Base-by-base conservation (phyloP, 2,113 vertebrate species). In the Heterochromis multidens region DNA sequence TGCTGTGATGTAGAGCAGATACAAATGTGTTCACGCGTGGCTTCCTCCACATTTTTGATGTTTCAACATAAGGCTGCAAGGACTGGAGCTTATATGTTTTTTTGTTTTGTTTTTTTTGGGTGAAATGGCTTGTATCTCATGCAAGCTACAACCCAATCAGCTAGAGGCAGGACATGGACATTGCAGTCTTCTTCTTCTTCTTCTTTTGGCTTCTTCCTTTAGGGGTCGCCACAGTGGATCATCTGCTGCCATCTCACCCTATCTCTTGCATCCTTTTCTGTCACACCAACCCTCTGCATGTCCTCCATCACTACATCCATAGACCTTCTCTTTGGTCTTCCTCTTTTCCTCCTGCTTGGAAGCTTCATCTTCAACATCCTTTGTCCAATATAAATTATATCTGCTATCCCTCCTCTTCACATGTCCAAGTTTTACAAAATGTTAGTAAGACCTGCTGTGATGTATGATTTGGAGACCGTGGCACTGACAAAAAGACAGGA, bases 111-210 rank as follows among this genome's bases (percentile, higher is more conserved):
- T 16, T 49, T 4, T 49, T 46, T 25, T 60, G 79, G 59, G 19
- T 59, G 21, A 58, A 23, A 40, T 72, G 27, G 5, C 33, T 1
- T 5, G 40, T 59, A 21, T 61, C 9, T 80, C 67, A 72, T 58
- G 54, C 33, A 37, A 27, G 0, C 23, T 43, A 33, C 58, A 59
- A 31, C 14, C 67, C 25, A 72, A 49, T 72, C 40, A 72, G 23
- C 67, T 21, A 49, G 1, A 49, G 23, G 23, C 0, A 49, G 16
- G 16, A 0, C 3, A 0, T 46, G 16, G 65, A 0, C 16, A 46
- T 27, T 27, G 16, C 65, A 27, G 40, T 46, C 23, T 27, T 70
- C 43, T 16, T 46, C 31, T n/a, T n/a, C n/a, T 33, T 33, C 40
- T 70, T 46, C 65, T 46, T 16, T 46, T 23, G 1, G 8, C 65